A percentile compares a stretch with the other conserved stretches of the same genome.
Conservation (phyloP, 2,888 invertebrate species). For the Tipula confusa region DNA sequence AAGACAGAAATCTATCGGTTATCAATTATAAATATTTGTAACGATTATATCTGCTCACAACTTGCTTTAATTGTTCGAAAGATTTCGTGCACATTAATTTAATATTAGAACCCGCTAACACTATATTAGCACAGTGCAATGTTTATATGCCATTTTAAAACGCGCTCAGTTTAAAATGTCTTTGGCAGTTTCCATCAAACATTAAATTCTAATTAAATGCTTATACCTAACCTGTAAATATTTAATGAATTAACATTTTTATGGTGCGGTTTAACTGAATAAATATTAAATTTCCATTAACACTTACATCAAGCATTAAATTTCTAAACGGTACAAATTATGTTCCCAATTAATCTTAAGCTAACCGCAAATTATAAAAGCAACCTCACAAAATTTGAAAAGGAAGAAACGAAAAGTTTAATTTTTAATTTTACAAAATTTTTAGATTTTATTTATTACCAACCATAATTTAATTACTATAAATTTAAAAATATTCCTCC, state of each 20-base stretch:
- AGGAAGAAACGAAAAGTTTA: neutral
- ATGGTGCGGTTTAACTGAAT: neutral
- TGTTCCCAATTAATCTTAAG: slow-evolving; percentile 20
- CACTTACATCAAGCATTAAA: neutral
- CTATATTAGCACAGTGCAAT: too few relatives aligned
- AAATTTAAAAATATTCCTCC: neutral
- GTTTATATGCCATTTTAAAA: too few relatives aligned
- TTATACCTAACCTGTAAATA: too few relatives aligned
- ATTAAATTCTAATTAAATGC: too few relatives aligned
- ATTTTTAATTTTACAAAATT: neutral
- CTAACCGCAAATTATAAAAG: neutral
- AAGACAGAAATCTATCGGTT: too few relatives aligned
- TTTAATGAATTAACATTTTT: neutral
- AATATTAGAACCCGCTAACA: too few relatives aligned
- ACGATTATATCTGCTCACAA: too few relatives aligned
- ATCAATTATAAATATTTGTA: too few relatives aligned
- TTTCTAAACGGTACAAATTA: neutral
- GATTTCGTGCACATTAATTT: too few relatives aligned
- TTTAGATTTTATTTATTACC: slow-evolving; percentile 13
- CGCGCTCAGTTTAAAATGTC: too few relatives aligned
- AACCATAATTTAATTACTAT: neutral
- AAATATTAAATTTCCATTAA: neutral
- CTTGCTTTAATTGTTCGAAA: too few relatives aligned
- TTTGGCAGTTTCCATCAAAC: too few relatives aligned
- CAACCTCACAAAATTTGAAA: neutral